phyloP scores from a whole-genome alignment of 2,113 vertebrate species.

The Silurus meridionalis region DNA sequence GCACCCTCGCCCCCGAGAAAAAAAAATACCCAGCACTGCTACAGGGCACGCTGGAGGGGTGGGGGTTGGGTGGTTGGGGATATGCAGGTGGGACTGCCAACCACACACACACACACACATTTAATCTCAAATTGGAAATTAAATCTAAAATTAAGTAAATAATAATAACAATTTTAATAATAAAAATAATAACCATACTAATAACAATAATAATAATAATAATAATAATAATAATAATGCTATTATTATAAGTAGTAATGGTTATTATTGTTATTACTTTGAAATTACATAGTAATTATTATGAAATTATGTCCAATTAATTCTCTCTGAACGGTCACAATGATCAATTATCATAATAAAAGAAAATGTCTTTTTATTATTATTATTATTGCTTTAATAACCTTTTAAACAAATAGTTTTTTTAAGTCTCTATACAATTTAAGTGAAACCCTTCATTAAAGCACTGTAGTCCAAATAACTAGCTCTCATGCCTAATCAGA shows the following conservation, averaged over 20 bases:
- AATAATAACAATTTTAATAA: neutral
- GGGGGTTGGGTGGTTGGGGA: neutral
- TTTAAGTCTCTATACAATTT: neutral
- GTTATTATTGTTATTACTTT: neutral
- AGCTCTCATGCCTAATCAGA: neutral
- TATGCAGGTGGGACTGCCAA: constrained; percentile 24
- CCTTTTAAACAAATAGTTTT: neutral
- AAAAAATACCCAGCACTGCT: constrained; percentile 45
- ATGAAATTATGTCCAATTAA: neutral
- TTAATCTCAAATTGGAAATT: neutral
- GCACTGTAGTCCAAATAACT: neutral
- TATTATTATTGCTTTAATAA: neutral
- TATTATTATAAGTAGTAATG: neutral
- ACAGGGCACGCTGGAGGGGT: constrained; percentile 30
- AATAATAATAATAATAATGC: neutral
- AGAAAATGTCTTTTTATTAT: neutral
- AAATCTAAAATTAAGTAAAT: neutral
- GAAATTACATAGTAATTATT: neutral
- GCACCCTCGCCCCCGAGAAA: constrained; percentile 54
- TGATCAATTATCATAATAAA: neutral
- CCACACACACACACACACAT: constrained; percentile 9
- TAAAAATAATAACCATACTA: neutral
- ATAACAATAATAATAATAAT: neutral
- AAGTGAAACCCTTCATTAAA: neutral
- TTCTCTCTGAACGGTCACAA: neutral